Evolutionary conservation across 2,113 vertebrate species (phyloP), one percentile per base, ranked within the genome.

Genomic region (Raja brachyura): DNA sequence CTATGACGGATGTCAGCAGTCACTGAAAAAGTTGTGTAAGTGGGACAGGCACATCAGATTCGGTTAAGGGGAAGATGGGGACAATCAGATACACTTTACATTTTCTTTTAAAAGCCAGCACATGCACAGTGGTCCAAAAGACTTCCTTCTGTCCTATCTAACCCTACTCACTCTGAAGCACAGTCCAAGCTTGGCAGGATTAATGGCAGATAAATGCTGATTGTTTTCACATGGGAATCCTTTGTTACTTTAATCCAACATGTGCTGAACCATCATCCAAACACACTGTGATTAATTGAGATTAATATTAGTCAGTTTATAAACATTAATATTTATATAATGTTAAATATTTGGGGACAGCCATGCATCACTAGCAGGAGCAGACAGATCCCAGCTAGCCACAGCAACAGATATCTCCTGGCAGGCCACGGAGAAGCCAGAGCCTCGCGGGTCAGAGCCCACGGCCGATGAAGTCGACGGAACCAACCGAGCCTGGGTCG

Each of bases 281-380:
- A 88, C n/a, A 63, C 83, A 66, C 63, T 31, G 28, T 61, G n/a
- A 63, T 88, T 88, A 63, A 31, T 59, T 88, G 7, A 13, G n/a
- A 88, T 88, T 88, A 88, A 88, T 63, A 88, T 88, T 88, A 88
- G 63, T 88, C 20, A 63, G 59, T 63, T 86, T 86, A 59, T 88
- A 59, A 85, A 88, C 20, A 66, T 2, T 10, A 66, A 88, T 88
- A 88, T 88, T 88, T 88, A 88, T 88, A 63, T 86, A 63, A 63
- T 28, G n/a, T 88, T 7, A 88, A 88, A 66, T 33, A 16, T 88
- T 88, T 88, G 61, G 83, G 83, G 56, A n/a, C 83, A 88, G 83
- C 14, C 83, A 31, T 66, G 83, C 59, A 59, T 25, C 10, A 22
- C 54, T n/a, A 85, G 81, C n/a, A 61, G 39, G 39, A 48, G 3